phyloP scores from a whole-genome alignment of 2,888 invertebrate species.

The Incurvaria masculella region DNA sequence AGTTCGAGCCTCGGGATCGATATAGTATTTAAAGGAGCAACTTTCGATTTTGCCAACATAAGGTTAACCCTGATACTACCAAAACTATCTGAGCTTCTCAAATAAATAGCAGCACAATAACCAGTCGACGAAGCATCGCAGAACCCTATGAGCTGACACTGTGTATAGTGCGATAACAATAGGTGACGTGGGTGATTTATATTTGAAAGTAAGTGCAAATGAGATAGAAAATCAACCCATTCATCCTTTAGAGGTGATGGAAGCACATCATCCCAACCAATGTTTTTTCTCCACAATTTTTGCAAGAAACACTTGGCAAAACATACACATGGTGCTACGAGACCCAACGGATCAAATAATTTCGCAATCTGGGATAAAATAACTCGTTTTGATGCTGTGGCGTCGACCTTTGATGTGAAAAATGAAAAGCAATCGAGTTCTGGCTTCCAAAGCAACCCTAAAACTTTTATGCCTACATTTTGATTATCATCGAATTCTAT shows the following conservation, averaged over 20 bases:
- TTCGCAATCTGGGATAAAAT: slow-evolving; percentile 5
- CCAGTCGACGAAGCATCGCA: slow-evolving; percentile 2
- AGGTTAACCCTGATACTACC: slow-evolving; percentile 1
- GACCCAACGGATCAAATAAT: slow-evolving; percentile 11
- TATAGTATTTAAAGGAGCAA: slow-evolving; percentile 7
- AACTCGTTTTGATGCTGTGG: slow-evolving; percentile 3
- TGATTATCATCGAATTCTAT: neutral
- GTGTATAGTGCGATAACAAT: too few relatives aligned
- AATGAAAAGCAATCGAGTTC: slow-evolving; percentile 4
- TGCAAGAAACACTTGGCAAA: slow-evolving; percentile 10
- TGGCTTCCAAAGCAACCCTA: neutral
- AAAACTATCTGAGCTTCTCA: neutral
- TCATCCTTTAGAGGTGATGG: neutral
- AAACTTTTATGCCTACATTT: neutral
- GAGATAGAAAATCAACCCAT: slow-evolving; percentile 1
- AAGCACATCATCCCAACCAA: slow-evolving; percentile 7
- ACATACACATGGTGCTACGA: slow-evolving; percentile 8
- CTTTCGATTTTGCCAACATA: slow-evolving; percentile 8
- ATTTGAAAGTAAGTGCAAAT: neutral
- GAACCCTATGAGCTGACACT: slow-evolving; percentile 2
- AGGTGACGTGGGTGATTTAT: neutral
- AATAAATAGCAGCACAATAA: slow-evolving; percentile 7
- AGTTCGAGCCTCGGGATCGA: slow-evolving; percentile 12
- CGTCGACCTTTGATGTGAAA: neutral
- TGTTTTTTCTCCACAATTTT: slow-evolving; percentile 7